phyloP scores from a whole-genome alignment of 2,888 invertebrate genomes.

The Pachydiplax longipennis region DNA sequence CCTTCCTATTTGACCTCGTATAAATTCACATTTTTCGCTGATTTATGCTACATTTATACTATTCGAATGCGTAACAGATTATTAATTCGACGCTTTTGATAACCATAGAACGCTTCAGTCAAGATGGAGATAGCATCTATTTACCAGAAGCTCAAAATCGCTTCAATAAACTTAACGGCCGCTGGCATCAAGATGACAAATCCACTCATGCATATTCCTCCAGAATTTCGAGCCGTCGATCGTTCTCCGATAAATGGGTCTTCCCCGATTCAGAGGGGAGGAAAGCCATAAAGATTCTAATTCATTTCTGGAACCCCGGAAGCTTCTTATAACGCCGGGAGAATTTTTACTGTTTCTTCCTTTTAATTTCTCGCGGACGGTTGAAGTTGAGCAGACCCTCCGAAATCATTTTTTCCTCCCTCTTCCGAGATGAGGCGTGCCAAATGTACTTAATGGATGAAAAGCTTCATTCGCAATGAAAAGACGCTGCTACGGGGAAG shows the following conservation, averaged over 20 bases:
- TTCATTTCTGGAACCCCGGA: background rate
- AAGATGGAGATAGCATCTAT: no score
- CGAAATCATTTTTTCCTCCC: background rate
- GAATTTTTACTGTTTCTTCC: background rate
- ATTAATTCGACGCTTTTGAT: no score
- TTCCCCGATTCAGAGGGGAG: background rate
- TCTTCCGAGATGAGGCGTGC: background rate
- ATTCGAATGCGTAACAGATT: no score
- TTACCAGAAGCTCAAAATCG: no score
- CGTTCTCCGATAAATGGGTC: background rate
- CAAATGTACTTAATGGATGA: background rate
- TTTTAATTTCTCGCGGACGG: background rate
- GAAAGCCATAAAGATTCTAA: slow-evolving; percentile 15
- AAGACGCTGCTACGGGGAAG: background rate
- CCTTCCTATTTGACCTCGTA: background rate
- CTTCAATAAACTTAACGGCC: no score
- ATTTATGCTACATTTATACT: no score
- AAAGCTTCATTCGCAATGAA: background rate
- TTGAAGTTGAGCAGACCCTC: background rate
- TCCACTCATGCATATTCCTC: background rate
- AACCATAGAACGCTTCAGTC: no score
- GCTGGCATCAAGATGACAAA: no score
- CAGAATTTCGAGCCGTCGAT: slow-evolving; percentile 19
- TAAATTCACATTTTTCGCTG: background rate
- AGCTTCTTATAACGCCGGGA: background rate